phyloP scores from a whole-genome alignment of 2,888 invertebrate genomes.

The Cremastinae sp. region DNA sequence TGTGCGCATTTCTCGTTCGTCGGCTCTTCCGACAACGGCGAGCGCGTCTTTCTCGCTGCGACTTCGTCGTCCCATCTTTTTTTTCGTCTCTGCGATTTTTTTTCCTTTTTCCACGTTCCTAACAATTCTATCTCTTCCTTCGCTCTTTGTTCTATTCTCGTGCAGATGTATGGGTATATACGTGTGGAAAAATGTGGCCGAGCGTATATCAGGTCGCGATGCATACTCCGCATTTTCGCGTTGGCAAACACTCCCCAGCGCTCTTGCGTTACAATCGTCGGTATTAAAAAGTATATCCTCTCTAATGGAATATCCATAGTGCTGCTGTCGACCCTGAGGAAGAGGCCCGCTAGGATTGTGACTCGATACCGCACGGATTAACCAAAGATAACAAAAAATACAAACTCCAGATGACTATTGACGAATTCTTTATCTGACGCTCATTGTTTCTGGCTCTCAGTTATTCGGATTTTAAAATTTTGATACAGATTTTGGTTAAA shows the following conservation, averaged over 20 bases:
- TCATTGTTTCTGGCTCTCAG: neutral
- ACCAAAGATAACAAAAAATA: slow-evolving; percentile 25
- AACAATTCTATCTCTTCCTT: slow-evolving; percentile 19
- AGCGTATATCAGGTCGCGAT: slow-evolving; percentile 58
- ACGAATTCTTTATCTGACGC: too few species aligned
- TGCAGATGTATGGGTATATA: neutral
- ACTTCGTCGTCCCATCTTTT: slow-evolving; percentile 38
- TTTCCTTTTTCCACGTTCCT: slow-evolving; percentile 32
- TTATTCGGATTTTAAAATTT: neutral
- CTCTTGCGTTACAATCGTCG: slow-evolving; percentile 66
- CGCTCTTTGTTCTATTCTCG: slow-evolving; percentile 19
- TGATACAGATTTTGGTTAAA: too few species aligned
- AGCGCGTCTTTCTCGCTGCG: slow-evolving; percentile 55
- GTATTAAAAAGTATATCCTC: slow-evolving; percentile 78
- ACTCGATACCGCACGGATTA: slow-evolving; percentile 36
- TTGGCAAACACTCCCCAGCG: slow-evolving; percentile 77
- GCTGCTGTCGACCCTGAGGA: neutral
- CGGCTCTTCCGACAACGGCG: slow-evolving; percentile 39
- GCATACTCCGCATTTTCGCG: slow-evolving; percentile 76
- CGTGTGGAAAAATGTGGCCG: slow-evolving; percentile 2
- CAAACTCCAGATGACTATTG: neutral
- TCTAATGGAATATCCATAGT: slow-evolving; percentile 73
- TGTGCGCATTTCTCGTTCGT: slow-evolving; percentile 50
- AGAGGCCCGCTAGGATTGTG: slow-evolving; percentile 31
- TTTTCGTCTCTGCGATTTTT: slow-evolving; percentile 3